Percentiles rank a stretch among this genome's conserved stretches.
phyloP scores from a whole-genome alignment of 2,797 vertebrate species.

The Jordanella pulchra region DNA sequence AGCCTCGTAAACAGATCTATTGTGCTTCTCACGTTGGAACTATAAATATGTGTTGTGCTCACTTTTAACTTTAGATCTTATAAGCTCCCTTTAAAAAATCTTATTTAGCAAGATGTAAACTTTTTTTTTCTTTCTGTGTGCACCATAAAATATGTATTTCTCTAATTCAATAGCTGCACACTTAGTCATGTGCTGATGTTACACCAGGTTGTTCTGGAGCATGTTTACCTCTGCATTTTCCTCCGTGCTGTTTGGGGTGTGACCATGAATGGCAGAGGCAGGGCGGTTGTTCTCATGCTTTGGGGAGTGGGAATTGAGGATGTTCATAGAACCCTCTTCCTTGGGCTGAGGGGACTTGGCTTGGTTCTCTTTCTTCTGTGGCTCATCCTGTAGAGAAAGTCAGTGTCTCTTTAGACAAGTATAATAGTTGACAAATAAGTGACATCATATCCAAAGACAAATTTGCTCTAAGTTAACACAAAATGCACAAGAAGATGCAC shows the following conservation, averaged over 20 bases:
- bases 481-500: neutral
- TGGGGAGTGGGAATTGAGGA: slow-evolving; percentile 89
- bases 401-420: slow-evolving; percentile 15
- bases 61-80: slow-evolving; percentile 50
- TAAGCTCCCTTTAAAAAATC: slow-evolving; percentile 36
- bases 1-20: slow-evolving; percentile 68
- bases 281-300: slow-evolving; percentile 87
- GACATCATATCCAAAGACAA: neutral
- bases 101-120: slow-evolving; percentile 49
- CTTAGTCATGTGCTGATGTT: slow-evolving; percentile 40
- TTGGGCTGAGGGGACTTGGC: slow-evolving; percentile 85
- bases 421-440: neutral
- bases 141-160: slow-evolving; percentile 22
- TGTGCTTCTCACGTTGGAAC: slow-evolving; percentile 69
- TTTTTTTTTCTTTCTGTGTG: slow-evolving; percentile 39
- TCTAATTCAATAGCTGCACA: slow-evolving; percentile 44
- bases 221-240: slow-evolving; percentile 86
- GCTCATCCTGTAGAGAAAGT: slow-evolving; percentile 79
- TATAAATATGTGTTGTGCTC: slow-evolving; percentile 60
- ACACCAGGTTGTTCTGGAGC: slow-evolving; percentile 93
- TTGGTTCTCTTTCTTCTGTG: slow-evolving; percentile 89
- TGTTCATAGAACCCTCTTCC: slow-evolving; percentile 89
- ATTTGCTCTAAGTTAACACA: neutral
- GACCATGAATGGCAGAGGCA: slow-evolving; percentile 59
- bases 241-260: slow-evolving; percentile 68